phyloP scores from a whole-genome alignment of 2,113 vertebrate species.

The Apteryx mantelli region DNA sequence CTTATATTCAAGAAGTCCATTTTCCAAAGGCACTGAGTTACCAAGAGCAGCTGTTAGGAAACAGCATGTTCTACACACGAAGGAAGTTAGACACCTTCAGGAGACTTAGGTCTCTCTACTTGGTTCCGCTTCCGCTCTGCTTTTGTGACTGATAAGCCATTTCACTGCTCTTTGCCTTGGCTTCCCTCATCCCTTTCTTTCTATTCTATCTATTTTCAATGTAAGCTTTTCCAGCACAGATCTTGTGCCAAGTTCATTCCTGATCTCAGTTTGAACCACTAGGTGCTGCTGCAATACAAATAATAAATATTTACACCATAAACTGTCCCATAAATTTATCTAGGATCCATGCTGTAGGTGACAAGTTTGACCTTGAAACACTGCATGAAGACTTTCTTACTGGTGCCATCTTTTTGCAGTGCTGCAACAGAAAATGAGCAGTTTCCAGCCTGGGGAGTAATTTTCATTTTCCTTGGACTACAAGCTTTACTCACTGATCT shows the following conservation, averaged over 20 bases:
- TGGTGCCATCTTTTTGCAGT: neutral
- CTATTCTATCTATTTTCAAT: neutral
- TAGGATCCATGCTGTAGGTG: neutral
- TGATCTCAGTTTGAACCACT: slow-evolving; percentile 57
- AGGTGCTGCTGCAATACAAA: slow-evolving; percentile 67
- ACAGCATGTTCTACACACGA: neutral
- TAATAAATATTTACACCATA: slow-evolving; percentile 1
- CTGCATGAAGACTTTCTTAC: neutral
- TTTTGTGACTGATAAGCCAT: neutral
- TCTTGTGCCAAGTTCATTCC: neutral
- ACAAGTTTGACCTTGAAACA: neutral
- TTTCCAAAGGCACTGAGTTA: neutral
- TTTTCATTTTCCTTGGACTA: neutral
- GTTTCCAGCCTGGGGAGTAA: neutral
- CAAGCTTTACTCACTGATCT: neutral
- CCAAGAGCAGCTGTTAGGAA: neutral
- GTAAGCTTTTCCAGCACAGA: neutral
- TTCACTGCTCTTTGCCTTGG: neutral
- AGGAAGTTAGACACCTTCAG: neutral
- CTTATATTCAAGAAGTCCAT: neutral
- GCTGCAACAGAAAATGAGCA: neutral
- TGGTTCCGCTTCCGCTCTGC: neutral
- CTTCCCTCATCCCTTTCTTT: neutral
- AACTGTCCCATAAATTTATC: neutral
- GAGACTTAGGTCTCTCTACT: neutral